A percentile compares a stretch with the other conserved stretches of the same genome.
Conservation (phyloP, 2,888 invertebrate genomes). For the Heliconius cydno region DNA sequence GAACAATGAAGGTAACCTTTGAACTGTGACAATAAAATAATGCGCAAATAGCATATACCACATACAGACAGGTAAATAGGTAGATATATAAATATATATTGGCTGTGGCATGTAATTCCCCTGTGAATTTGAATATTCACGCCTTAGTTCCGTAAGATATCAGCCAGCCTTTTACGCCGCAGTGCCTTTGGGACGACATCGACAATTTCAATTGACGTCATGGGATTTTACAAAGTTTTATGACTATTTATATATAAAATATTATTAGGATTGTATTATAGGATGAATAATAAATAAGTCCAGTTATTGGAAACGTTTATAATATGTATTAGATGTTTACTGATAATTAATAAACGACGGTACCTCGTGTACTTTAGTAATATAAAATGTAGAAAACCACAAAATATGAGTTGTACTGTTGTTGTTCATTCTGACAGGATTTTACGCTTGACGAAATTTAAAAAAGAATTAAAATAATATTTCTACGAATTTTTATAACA, state of each 20-base stretch:
- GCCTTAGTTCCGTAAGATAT: conserved; percentile 26
- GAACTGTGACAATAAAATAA: conserved; percentile 15
- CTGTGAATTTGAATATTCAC: conserved; percentile 27
- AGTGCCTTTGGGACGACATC: conserved; percentile 30
- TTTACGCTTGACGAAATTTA: not conserved
- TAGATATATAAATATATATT: not conserved
- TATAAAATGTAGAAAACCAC: conserved; percentile 1
- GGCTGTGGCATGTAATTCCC: conserved; percentile 27
- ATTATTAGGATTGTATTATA: conserved; percentile 11
- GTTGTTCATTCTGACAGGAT: not conserved
- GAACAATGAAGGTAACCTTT: conserved; percentile 3
- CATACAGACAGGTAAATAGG: not conserved
- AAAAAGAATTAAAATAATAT: too few relatives aligned
- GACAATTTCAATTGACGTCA: conserved; percentile 55
- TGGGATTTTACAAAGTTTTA: conserved; percentile 51
- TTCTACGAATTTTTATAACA: not conserved
- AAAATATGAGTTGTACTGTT: not conserved
- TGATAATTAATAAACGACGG: conserved; percentile 5
- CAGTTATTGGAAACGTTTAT: conserved; percentile 24
- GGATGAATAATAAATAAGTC: conserved; percentile 12
- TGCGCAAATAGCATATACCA: not conserved
- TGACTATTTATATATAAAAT: conserved; percentile 18
- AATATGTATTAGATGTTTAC: conserved; percentile 9
- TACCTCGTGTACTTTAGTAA: not conserved
- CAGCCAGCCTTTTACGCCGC: conserved; percentile 34